Conservation (phyloP, 2,888 invertebrate genomes). For the Sphaerolaimus hirsutus region DNA sequence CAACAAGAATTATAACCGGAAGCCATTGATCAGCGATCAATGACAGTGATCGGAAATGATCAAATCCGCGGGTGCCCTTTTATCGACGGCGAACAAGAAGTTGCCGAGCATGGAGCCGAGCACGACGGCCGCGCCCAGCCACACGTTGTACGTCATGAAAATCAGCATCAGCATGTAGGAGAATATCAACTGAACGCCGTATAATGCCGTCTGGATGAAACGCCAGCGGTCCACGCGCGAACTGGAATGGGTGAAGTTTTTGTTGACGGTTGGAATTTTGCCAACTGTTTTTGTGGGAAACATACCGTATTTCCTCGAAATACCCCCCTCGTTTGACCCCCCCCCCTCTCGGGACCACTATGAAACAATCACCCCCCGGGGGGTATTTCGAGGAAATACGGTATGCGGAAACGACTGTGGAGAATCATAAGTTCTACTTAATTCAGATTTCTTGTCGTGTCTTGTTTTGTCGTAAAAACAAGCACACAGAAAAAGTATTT, state of each 20-base stretch:
- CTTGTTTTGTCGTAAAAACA: background rate
- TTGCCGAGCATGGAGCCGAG: background rate
- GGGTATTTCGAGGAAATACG: too few species aligned
- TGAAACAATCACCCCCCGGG: too few species aligned
- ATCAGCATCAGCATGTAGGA: slow-evolving; percentile 1
- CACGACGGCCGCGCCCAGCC: slow-evolving; percentile 1
- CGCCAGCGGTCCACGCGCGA: background rate
- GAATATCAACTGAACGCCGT: background rate
- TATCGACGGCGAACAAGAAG: background rate
- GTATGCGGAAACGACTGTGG: too few species aligned
- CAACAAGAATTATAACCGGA: too few species aligned
- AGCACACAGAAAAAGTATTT: too few species aligned
- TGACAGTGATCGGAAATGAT: background rate
- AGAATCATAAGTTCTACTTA: too few species aligned
- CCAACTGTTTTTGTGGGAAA: too few species aligned
- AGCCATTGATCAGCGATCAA: too few species aligned
- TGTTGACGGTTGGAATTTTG: too few species aligned
- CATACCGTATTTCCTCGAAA: too few species aligned
- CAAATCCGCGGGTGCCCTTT: background rate
- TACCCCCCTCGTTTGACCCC: too few species aligned
- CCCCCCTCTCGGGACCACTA: too few species aligned
- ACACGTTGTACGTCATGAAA: slow-evolving; percentile 1
- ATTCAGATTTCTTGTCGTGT: background rate
- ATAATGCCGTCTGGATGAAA: background rate
- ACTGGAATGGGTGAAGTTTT: background rate